A percentile compares a stretch with the other conserved stretches of the same genome.
Evolutionary conservation across 2,797 vertebrate genomes (phyloP).

Genomic region (Acomys russatus): DNA sequence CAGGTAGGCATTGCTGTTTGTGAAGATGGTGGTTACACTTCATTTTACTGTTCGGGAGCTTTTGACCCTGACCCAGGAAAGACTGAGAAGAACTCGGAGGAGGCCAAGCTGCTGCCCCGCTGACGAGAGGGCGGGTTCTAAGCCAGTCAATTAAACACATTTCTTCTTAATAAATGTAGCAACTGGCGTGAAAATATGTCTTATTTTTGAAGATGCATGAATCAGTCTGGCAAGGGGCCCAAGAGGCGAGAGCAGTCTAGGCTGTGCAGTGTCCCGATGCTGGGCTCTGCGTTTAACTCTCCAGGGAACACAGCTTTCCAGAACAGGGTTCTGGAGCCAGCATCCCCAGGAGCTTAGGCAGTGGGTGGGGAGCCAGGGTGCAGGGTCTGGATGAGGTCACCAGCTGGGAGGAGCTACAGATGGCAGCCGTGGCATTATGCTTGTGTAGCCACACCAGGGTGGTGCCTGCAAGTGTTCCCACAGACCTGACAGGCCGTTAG

Average conservation of each 20-base stretch:
- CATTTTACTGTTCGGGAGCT: slow-evolving; percentile 32
- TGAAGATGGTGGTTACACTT: neutral
- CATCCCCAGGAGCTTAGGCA: neutral
- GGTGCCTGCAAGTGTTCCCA: neutral
- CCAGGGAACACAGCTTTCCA: neutral
- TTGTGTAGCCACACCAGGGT: no score
- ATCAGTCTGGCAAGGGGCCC: slow-evolving; percentile 79
- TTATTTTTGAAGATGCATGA: slow-evolving; percentile 81
- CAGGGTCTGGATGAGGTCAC: accelerated
- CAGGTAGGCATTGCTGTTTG: neutral
- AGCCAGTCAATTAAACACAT: slow-evolving; percentile 80
- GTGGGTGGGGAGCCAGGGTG: neutral
- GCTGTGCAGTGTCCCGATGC: slow-evolving; percentile 19
- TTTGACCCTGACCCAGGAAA: slow-evolving; percentile 71
- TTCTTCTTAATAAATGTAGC: slow-evolving; percentile 77
- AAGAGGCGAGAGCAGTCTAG: slow-evolving; percentile 73
- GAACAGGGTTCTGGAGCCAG: neutral
- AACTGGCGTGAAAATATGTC: slow-evolving; percentile 77
- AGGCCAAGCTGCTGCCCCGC: slow-evolving; percentile 27
- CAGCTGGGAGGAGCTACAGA: neutral
- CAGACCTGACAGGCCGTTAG: no score
- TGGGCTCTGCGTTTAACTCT: neutral
- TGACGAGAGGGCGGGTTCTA: slow-evolving; percentile 70
- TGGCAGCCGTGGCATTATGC: neutral
- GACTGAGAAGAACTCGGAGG: slow-evolving; percentile 68